phyloP scores from a whole-genome alignment of 2,797 vertebrate genomes.

The Gallinago solitaria region DNA sequence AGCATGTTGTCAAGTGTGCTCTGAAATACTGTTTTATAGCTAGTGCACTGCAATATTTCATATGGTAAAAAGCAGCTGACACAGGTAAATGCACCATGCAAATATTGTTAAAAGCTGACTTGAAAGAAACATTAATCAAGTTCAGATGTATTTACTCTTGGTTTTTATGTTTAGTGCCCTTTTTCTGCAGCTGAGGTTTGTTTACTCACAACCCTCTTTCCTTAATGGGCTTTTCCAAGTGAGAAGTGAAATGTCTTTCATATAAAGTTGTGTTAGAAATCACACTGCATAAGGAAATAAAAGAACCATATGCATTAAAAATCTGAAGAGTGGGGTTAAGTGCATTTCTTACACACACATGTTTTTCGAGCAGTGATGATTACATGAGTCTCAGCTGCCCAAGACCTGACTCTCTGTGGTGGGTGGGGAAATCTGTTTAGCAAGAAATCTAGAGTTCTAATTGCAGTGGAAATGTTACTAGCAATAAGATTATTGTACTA shows the following conservation, averaged over 20 bases:
- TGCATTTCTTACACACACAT: fast-evolving
- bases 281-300: not conserved
- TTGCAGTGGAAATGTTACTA: not conserved
- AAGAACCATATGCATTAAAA: not conserved
- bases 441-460: not conserved
- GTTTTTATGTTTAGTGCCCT: not conserved
- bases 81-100: not conserved
- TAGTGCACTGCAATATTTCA: not conserved
- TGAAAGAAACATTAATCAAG: not conserved
- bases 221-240: conserved; percentile 15
- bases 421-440: not conserved
- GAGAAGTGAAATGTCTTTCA: conserved; percentile 11
- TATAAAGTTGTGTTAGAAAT: not conserved
- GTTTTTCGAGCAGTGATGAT: not conserved
- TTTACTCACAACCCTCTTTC: conserved; percentile 13
- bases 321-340: not conserved
- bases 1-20: not conserved
- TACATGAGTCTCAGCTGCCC: not conserved
- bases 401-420: not conserved
- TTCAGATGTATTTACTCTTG: not conserved
- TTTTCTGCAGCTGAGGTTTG: not conserved
- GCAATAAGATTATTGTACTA: not conserved
- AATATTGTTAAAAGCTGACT: not conserved
- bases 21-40: not conserved
- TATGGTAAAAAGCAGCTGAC: not conserved